Evolutionary conservation across 2,888 invertebrate genomes (phyloP).

Genomic region (Panzeria rudis): DNA sequence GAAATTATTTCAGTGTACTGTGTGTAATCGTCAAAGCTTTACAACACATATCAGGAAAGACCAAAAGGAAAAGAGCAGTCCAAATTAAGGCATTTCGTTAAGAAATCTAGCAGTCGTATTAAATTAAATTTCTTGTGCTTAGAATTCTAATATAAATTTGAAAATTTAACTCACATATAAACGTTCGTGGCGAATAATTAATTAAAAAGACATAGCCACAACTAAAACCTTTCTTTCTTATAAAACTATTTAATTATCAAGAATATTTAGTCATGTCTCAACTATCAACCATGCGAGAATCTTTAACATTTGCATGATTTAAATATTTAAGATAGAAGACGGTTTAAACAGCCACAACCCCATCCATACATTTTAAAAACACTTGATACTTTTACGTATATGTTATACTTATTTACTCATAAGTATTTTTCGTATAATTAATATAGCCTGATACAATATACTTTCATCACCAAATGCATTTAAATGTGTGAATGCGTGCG

Average conservation of each 20-base stretch:
- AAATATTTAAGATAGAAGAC: constrained; percentile 20
- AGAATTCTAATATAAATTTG: too few relatives aligned
- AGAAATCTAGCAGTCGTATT: too few relatives aligned
- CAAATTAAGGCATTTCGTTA: too few relatives aligned
- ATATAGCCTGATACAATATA: constrained; percentile 45
- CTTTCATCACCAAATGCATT: constrained; percentile 47
- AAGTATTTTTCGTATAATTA: constrained; percentile 40
- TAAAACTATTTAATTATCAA: neutral
- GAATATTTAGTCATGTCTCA: constrained; percentile 1
- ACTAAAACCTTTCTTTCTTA: neutral
- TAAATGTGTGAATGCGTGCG: neutral
- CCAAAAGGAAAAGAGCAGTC: too few relatives aligned
- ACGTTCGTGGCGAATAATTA: neutral
- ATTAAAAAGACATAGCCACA: neutral
- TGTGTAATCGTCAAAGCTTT: too few relatives aligned
- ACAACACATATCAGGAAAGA: too few relatives aligned
- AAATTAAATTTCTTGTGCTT: too few relatives aligned
- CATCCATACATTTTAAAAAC: neutral
- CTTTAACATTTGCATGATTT: constrained; percentile 42
- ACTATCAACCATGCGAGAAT: neutral
- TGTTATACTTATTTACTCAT: neutral
- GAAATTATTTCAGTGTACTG: too few relatives aligned
- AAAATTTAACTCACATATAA: neutral
- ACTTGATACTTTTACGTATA: constrained; percentile 1
- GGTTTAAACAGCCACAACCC: constrained; percentile 1